phyloP scores from a whole-genome alignment of 2,888 invertebrate species.

The Diarsia dahlii region DNA sequence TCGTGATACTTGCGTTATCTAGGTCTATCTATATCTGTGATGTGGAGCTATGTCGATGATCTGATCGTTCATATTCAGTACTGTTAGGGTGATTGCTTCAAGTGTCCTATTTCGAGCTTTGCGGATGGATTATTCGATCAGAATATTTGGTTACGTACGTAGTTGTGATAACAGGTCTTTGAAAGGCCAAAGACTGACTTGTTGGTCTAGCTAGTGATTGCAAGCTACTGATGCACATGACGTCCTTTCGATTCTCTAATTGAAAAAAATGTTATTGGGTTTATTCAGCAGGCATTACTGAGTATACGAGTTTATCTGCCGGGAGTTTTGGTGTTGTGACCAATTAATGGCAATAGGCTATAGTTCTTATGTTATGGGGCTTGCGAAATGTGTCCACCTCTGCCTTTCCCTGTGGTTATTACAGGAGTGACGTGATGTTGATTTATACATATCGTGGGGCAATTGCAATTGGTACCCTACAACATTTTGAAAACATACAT shows the following conservation, averaged over 20 bases:
- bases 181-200: neutral
- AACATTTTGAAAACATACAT: too few species aligned
- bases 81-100: neutral
- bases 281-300: neutral
- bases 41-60: constrained; percentile 12
- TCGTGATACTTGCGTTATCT: too few species aligned
- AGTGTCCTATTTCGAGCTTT: neutral
- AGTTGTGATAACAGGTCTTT: neutral
- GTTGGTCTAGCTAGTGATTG: too few species aligned
- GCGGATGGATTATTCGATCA: neutral
- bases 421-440: neutral
- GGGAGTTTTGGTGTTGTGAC: too few species aligned
- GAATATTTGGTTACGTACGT: neutral
- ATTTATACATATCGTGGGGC: neutral
- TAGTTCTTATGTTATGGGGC: neutral
- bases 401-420: too few species aligned
- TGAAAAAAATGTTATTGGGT: neutral
- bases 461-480: too few species aligned
- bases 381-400: neutral
- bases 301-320: too few species aligned
- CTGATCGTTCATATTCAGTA: constrained; percentile 6
- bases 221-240: too few species aligned
- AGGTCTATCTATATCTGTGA: too few species aligned
- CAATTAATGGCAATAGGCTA: neutral
- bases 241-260: neutral